Evolutionary conservation across 2,888 invertebrate species (phyloP).

Genomic region (Ornithoptera alexandrae): DNA sequence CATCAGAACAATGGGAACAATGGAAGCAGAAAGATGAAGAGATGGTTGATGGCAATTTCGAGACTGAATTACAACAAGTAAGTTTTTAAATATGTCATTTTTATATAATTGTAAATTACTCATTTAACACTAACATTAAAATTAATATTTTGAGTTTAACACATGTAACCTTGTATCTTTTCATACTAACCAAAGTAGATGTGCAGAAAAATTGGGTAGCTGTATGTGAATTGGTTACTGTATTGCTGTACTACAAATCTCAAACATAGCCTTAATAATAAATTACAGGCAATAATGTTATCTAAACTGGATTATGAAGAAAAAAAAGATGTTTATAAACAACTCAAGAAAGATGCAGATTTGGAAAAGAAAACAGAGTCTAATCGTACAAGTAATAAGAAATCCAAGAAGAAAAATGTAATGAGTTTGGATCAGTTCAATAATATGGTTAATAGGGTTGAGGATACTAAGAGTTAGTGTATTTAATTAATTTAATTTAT

Average conservation of each 20-base stretch:
- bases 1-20: slow-evolving; percentile 84
- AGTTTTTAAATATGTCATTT: slow-evolving; percentile 40
- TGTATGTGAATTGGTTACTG: no score
- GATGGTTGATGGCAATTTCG: slow-evolving; percentile 82
- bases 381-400: slow-evolving; percentile 58
- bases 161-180: no score
- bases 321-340: slow-evolving; percentile 78
- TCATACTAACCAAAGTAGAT: no score
- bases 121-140: no score
- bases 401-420: slow-evolving; percentile 83
- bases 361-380: slow-evolving; percentile 55
- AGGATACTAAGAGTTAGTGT: slow-evolving; percentile 40
- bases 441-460: slow-evolving; percentile 68
- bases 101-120: no score
- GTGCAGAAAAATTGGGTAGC: no score
- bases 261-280: not conserved
- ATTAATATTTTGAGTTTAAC: no score
- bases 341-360: slow-evolving; percentile 64
- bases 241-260: no score
- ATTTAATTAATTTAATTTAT: not conserved
- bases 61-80: slow-evolving; percentile 82
- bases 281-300: slow-evolving; percentile 82
- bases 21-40: slow-evolving; percentile 87
- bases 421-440: slow-evolving; percentile 89
- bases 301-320: slow-evolving; percentile 87